Base-by-base conservation (phyloP, 2,888 invertebrate genomes). In the Argyresthia albistria region DNA sequence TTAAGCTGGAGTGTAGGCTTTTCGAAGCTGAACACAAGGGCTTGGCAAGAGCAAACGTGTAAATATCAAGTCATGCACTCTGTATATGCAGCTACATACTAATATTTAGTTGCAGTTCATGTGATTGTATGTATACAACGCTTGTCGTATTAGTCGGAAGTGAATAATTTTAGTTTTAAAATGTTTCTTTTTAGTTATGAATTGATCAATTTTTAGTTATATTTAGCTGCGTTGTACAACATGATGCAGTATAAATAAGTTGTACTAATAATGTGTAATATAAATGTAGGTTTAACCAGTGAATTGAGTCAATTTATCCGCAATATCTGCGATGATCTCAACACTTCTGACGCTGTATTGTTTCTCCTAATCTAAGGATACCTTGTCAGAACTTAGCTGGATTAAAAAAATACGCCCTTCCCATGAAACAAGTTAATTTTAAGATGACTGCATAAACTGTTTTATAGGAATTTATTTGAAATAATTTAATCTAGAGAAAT, bases 301-400 rank as follows among this genome's bases (percentile, higher is more conserved):
- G 78, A 72, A 73, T 76, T 75, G 79, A 80, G 80, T 81, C 78
- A 81, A 80, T 79, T 80, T 73, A 74, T 65, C 68, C 68, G 74
- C 77, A 70, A 62, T 65, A 63, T 59, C 8, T 56, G 80, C 76
- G 69, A 78, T 81, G 86, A 86, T 86, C 86, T 86, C 84, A 83
- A 69, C 73, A 75, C 73, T 65, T 45, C 50, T 50, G 50, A 43
- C 52, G 15, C 39, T 66, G 65, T 69, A 71, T 70, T 75, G 70
- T 72, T 71, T 76, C 59, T 55, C 25, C 25, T 25, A 25, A 25
- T 25, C 60, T 66, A 75, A 66, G 67, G 68, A 64, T 60, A 55
- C 66, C 60, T 75, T 67, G 61, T 75, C 66, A 68, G 65, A 66
- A 62, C 61, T 61, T 66, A 16, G 14, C 37, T 49, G 35, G 4